Evolutionary conservation across 2,113 vertebrate genomes (phyloP).

Genomic region (Macquaria australasica): DNA sequence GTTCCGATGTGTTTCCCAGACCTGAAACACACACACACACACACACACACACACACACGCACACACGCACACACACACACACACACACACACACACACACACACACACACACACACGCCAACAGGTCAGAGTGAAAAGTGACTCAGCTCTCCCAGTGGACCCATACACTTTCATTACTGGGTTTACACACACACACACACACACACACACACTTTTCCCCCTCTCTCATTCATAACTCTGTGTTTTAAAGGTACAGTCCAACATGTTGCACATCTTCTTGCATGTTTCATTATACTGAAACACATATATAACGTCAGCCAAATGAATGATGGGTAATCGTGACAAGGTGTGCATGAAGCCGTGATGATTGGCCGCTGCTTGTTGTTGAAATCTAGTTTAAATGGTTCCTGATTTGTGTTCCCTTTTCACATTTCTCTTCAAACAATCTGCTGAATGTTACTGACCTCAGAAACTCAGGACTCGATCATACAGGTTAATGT

Average conservation of each 20-base stretch:
- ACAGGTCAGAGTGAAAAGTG: constrained; percentile 62
- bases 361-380: background rate
- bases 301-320: background rate
- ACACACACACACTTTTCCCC: background rate
- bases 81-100: constrained; percentile 11
- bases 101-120: background rate
- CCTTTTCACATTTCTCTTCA: no score
- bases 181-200: constrained; percentile 12
- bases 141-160: constrained; percentile 69
- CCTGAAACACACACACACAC: constrained; percentile 19
- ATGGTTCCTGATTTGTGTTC: no score
- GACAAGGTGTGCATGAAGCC: background rate
- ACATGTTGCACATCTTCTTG: background rate
- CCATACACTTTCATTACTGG: constrained; percentile 31
- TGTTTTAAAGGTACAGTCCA: constrained; percentile 18
- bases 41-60: background rate
- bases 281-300: background rate
- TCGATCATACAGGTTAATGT: no score
- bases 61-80: constrained; percentile 1
- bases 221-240: constrained; percentile 31
- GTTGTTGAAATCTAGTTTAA: no score
- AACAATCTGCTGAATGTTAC: no score
- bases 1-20: constrained; percentile 73
- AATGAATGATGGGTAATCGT: background rate
- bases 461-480: no score